phyloP scores from a whole-genome alignment of 2,888 invertebrate genomes.

The Drosophila testacea region DNA sequence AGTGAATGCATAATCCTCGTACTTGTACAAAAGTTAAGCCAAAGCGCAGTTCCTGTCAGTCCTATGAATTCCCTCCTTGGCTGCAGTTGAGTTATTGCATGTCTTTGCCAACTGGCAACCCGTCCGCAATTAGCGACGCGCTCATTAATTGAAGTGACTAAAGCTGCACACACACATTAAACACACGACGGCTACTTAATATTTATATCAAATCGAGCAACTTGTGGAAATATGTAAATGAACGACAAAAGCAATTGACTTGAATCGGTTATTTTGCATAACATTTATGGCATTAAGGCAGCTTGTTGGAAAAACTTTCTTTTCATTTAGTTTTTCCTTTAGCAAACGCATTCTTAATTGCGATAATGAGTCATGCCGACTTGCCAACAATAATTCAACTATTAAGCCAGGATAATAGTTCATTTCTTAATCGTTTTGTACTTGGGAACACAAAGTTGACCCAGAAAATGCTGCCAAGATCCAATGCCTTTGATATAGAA shows the following conservation, averaged over 20 bases:
- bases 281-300: slow-evolving; percentile 18
- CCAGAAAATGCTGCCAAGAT: slow-evolving; percentile 18
- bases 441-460: slow-evolving; percentile 4
- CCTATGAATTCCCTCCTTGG: not conserved
- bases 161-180: slow-evolving; percentile 25
- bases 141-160: slow-evolving; percentile 67
- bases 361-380: slow-evolving; percentile 10
- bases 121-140: slow-evolving; percentile 63
- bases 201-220: slow-evolving; percentile 37
- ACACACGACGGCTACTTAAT: slow-evolving; percentile 13
- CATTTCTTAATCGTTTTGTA: slow-evolving; percentile 3
- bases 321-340: not conserved
- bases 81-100: slow-evolving; percentile 75
- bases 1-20: slow-evolving; percentile 31
- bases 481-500: slow-evolving; percentile 9
- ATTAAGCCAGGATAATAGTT: slow-evolving; percentile 2
- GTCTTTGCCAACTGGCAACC: slow-evolving; percentile 48
- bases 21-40: slow-evolving; percentile 9
- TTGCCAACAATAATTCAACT: slow-evolving; percentile 19
- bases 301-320: not conserved
- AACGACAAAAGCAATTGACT: slow-evolving; percentile 27
- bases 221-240: slow-evolving; percentile 13
- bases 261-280: slow-evolving; percentile 15
- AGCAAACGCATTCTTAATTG: slow-evolving; percentile 32
- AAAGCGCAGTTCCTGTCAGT: slow-evolving; percentile 14